Base-by-base conservation (phyloP, 2,797 vertebrate species). In the Ibycter americanus region DNA sequence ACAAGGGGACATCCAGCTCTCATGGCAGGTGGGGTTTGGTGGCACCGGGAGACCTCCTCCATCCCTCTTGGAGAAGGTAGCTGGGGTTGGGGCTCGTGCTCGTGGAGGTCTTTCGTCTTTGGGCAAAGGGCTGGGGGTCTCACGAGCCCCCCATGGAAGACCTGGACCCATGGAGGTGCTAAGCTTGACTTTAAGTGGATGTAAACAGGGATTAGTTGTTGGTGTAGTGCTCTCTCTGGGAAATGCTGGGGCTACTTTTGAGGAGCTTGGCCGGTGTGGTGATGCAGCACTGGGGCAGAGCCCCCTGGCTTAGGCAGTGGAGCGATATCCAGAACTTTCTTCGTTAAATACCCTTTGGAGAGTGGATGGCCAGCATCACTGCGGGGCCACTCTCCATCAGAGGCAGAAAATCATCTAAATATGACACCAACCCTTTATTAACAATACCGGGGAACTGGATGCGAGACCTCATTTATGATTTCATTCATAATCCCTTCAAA, bases 401-500 rank as follows among this genome's bases (percentile, higher is more conserved):
- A 62, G 42, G 55, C 67, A 61, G 77, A 17, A 84, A 77, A 90
- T 70, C 52, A 49, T 73, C 83, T 66, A 56, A 81, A 78, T 82
- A 70, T 93, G 94, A 83, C 42, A 34, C 88, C 93, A 86, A 88
- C 42, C 59, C 70, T 92, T 95, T 84, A 93, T 92, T 94, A 96
- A 49, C 62, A 9, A 15, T 76, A 51, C 72, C 1, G 1, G 61
- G 95, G 94, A 97, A 96, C 93, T 87, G 97, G 97, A 98, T 27
- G 93, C 46, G 23, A 96, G 97, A 87, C 96, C 97, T 98, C 96
- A 87, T 96, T 96, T 97, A 97, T 97, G 96, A 98, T 98, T 98
- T 98, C 96, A 89, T 98, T 97, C 96, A 96, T 98, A 98, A 98
- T 98, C 98, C 97, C 97, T 98, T 98, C 97, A 97, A 98, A 98